Evolutionary conservation across 2,113 vertebrate genomes (phyloP).

Genomic region (Ageneiosus marmoratus): DNA sequence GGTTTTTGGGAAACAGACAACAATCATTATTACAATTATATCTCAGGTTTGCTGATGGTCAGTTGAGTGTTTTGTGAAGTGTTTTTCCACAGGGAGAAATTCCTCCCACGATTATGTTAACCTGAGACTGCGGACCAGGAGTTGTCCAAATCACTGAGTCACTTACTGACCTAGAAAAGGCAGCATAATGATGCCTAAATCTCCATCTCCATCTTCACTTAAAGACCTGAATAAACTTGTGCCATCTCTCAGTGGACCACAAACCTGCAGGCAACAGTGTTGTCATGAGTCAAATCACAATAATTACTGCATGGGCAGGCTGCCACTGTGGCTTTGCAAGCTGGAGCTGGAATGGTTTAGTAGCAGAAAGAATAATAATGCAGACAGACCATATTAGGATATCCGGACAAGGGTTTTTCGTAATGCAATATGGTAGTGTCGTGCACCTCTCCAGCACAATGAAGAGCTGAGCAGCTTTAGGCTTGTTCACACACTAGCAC

Average conservation of each 20-base stretch:
- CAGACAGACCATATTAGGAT: neutral
- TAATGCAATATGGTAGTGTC: neutral
- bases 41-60: conserved; percentile 14
- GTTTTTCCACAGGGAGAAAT: neutral
- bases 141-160: conserved; percentile 5
- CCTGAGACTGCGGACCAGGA: neutral
- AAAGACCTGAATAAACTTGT: conserved; percentile 25
- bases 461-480: conserved; percentile 37
- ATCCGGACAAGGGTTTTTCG: neutral
- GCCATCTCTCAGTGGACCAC: conserved; percentile 7
- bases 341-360: neutral
- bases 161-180: conserved; percentile 32
- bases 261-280: neutral
- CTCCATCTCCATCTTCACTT: conserved; percentile 9
- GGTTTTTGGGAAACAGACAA: neutral
- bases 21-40: neutral
- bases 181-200: neutral
- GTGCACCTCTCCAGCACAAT: conserved; percentile 16
- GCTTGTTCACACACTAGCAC: conserved; percentile 44
- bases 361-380: neutral
- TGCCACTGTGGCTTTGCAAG: neutral
- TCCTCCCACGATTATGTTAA: conserved; percentile 3
- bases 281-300: neutral
- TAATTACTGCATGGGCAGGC: neutral
- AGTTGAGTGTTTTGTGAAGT: neutral